phyloP scores from a whole-genome alignment of 1,140 invertebrate genomes.

The Riptortus pedestris region DNA sequence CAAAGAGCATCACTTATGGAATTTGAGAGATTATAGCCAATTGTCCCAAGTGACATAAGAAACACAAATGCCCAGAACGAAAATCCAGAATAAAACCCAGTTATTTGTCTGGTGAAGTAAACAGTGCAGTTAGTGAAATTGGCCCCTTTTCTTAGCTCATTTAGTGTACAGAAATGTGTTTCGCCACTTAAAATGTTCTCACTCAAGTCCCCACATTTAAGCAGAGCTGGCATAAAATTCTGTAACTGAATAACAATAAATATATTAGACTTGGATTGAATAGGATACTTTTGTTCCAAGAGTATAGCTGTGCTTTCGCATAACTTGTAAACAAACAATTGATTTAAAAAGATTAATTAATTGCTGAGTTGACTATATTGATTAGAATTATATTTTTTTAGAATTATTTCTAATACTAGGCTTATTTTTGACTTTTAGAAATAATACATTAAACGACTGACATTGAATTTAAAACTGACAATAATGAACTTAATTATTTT shows the following conservation, averaged over 20 bases:
- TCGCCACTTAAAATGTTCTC: not conserved
- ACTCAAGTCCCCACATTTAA: not conserved
- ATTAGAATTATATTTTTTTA: too few species aligned
- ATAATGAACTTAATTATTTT: too few species aligned
- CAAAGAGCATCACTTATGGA: constrained; percentile 69
- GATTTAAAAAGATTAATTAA: too few species aligned
- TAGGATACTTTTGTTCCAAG: not conserved
- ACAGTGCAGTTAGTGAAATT: not conserved
- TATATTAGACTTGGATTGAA: not conserved
- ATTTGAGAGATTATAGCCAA: constrained; percentile 65
- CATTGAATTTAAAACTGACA: too few species aligned
- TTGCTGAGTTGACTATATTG: too few species aligned
- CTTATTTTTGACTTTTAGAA: too few species aligned
- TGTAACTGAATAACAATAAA: not conserved
- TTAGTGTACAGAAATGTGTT: not conserved
- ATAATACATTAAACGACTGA: too few species aligned
- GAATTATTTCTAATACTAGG: too few species aligned
- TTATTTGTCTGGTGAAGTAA: not conserved
- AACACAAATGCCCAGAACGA: constrained; percentile 62
- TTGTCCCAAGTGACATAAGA: constrained; percentile 56
- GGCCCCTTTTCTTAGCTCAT: not conserved
- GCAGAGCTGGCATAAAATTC: not conserved
- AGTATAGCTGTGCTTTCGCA: too few species aligned
- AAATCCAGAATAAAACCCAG: constrained; percentile 35
- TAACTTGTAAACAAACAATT: too few species aligned